Base-by-base conservation (phyloP, 1,140 invertebrate species). In the Drosophila grimshawi region DNA sequence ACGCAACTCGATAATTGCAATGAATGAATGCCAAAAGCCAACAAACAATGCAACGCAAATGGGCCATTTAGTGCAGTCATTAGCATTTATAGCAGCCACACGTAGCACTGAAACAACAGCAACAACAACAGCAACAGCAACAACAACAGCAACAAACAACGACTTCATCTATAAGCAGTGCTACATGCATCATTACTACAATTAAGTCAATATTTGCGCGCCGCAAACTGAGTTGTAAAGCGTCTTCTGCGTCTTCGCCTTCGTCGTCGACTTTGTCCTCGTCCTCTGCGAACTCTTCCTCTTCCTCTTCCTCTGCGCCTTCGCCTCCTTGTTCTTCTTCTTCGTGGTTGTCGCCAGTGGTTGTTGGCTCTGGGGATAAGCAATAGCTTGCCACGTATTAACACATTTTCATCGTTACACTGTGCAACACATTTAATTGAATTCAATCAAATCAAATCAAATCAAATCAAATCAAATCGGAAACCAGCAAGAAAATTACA, bases 11-110 rank as follows among this genome's bases (percentile, higher is more conserved):
- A 81, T 86, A 85, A 81, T 86, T 85, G 81, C 78, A 73, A 69
- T 86, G 60, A 81, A 86, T 86, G 82, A 86, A 86, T 81, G 81
- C 81, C 75, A 76, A 81, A 78, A 78, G 74, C 57, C 67, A 67
- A 35, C 65, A 68, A 59, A 74, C 66, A 78, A 69, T 70, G 71
- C 74, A 77, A 69, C 46, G 46, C 71, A 67, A 88, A 80, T 82
- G 82, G 65, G 35, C 73, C 81, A 77, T 81, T 85, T 85, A 86
- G 75, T 76, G 75, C 82, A 81, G 55, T 88, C 83, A 86, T 86
- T 86, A 88, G 83, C 82, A 86, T 86, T 86, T 80, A 86, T 81
- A 81, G 80, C 70, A 78, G 79, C 74, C 64, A 79, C 83, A 65
- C 51, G 46, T 77, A 49, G 53, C 27, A 37, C 59, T 19, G 11